Evolutionary conservation across 2,113 vertebrate species (phyloP).

Genomic region (Ondatra zibethicus): DNA sequence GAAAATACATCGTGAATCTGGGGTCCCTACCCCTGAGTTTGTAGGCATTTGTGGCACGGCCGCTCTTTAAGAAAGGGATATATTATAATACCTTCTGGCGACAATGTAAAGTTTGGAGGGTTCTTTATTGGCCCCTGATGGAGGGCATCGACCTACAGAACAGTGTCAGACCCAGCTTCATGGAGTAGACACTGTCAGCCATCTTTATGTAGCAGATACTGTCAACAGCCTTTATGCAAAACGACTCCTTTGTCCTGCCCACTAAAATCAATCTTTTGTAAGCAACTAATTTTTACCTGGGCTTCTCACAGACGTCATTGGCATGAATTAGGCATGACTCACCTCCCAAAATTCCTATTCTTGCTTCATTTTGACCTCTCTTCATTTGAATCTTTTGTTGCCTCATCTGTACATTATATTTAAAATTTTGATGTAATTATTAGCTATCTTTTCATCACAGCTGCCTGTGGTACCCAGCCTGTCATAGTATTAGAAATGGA

Average conservation of each 20-base stretch:
- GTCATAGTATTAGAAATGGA: not conserved
- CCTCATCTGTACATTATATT: not conserved
- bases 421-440: not conserved
- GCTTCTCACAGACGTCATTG: not conserved
- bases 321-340: not conserved
- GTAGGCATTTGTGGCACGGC: not conserved
- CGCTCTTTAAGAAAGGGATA: not conserved
- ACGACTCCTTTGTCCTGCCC: not conserved
- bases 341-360: not conserved
- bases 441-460: not conserved
- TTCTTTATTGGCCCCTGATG: not conserved
- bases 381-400: not conserved
- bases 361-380: not conserved
- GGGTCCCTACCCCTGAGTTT: not conserved
- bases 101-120: not conserved
- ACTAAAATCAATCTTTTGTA: not conserved
- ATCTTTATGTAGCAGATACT: not conserved
- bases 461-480: not conserved
- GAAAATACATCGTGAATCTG: not conserved
- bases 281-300: not conserved
- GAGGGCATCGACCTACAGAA: not conserved
- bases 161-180: not conserved
- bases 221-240: not conserved
- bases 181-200: not conserved
- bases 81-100: not conserved